Base-by-base conservation (phyloP, 2,888 invertebrate genomes). In the Synergus japonicus region DNA sequence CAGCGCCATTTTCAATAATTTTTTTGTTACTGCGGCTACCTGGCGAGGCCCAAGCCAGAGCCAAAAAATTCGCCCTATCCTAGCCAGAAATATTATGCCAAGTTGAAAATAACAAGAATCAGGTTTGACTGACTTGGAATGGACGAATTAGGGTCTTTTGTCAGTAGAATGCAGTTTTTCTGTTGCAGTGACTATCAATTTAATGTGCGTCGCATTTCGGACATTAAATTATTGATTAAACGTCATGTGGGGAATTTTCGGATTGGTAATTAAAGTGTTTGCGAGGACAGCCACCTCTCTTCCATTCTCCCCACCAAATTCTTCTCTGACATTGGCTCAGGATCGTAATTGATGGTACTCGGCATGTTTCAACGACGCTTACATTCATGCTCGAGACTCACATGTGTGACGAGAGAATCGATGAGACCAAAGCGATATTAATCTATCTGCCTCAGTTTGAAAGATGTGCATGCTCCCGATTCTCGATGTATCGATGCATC, bases 291-390 rank as follows among this genome's bases (percentile, higher is more conserved):
- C 60, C 60, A 60, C 60, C 67, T 79, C 78, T 78, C 81, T 60
- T 78, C 81, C 80, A 82, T 82, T 82, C 81, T 82, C 78, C 80
- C 79, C 46, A 80, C 63, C 79, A 82, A 78, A 84, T 84, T 83
- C 83, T 85, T 83, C 82, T 81, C 82, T 80, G 83, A 86, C 85
- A 83, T 85, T 83, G 83, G 83, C 83, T 82, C 79, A 80, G 84
- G 78, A 83, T 82, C 66, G 82, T 85, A 86, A 87, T 86, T 85
- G 86, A 87, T 85, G 85, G 82, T 83, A 82, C 85, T 82, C 78
- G 79, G 81, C 79, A 76, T 80, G 80, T 83, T 83, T 82, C 83
- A 81, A 79, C 77, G 78, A 54, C n/a, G 73, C 49, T 73, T 73
- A 54, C 49, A 54, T 54, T n/a, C 37, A 64, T 29, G 64, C 67